phyloP scores from a whole-genome alignment of 1,140 invertebrate genomes.

The Drosophila prosaltans region DNA sequence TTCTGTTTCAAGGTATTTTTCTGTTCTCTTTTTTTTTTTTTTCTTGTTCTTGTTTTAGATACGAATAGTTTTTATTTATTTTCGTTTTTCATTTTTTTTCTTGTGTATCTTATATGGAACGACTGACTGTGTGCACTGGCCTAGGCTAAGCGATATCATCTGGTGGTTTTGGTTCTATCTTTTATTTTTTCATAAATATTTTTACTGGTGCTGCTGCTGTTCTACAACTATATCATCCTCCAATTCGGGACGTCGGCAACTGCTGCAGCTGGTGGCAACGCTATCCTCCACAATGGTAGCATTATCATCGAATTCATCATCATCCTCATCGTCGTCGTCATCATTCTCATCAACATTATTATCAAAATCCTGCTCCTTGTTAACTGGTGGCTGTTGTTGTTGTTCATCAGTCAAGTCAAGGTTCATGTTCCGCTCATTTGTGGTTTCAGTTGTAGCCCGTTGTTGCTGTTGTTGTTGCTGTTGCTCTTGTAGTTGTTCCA shows the following conservation, averaged over 20 bases:
- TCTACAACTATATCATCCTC: slow-evolving; percentile 38
- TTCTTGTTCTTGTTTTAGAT: background rate
- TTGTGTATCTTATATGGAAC: slow-evolving; percentile 19
- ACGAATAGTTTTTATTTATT: slow-evolving; percentile 7
- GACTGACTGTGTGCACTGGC: slow-evolving; percentile 26
- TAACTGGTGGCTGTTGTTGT: background rate
- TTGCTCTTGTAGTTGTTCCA: slow-evolving; percentile 12
- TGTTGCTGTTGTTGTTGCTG: background rate
- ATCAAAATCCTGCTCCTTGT: slow-evolving; percentile 6
- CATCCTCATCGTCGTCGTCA: background rate
- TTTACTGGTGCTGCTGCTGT: slow-evolving; percentile 19
- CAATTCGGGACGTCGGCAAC: slow-evolving; percentile 59
- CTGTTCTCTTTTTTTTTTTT: background rate
- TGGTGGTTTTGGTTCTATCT: slow-evolving; percentile 13
- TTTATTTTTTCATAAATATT: slow-evolving; percentile 8
- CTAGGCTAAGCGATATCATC: slow-evolving; percentile 24
- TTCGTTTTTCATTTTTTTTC: background rate
- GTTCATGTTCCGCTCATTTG: slow-evolving; percentile 3
- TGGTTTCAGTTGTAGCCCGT: slow-evolving; percentile 6
- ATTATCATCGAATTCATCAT: slow-evolving; percentile 50
- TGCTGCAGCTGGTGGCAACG: slow-evolving; percentile 73
- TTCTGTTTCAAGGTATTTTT: background rate
- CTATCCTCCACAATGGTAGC: slow-evolving; percentile 68
- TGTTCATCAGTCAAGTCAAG: slow-evolving; percentile 11
- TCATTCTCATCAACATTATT: slow-evolving; percentile 2